Percentiles rank a stretch among this genome's conserved stretches.
These are phyloP conservation scores for Halisarca cf. caerulea DNA, from an alignment of 37 sponge, comb jelly and placozoan species.

Conservation along the genomic window DNA sequence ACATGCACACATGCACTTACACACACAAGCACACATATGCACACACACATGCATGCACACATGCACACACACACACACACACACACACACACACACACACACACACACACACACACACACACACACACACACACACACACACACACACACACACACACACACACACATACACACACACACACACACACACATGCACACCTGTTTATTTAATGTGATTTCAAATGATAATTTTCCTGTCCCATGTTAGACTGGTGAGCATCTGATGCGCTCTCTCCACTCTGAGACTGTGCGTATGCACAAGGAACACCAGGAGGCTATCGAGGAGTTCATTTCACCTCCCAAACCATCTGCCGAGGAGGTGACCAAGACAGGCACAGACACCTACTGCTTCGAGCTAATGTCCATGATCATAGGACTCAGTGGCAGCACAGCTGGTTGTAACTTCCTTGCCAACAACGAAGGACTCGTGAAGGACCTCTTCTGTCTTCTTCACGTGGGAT, in stretches of 20 bases:
- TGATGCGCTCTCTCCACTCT: conserved; percentile 72
- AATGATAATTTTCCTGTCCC: not conserved
- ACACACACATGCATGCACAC: no score
- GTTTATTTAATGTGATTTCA: no score
- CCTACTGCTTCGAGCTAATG: conserved; percentile 90
- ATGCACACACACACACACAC: no score
- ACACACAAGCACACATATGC: no score
- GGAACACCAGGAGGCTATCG: conserved; percentile 66
- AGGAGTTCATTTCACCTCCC: conserved; percentile 47
- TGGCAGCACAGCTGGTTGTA: conserved; percentile 78
- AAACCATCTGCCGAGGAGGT: conserved; percentile 17
- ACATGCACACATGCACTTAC: no score
- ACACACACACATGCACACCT: no score
- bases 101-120: no score
- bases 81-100: no score
- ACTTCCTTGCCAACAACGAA: conserved; percentile 78
- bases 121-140: no score
- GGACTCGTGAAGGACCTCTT: conserved; percentile 81
- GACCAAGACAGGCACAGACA: conserved; percentile 54
- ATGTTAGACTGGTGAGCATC: conserved; percentile 62
- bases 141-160: no score
- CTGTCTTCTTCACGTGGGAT: conserved; percentile 84
- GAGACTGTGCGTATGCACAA: conserved; percentile 70
- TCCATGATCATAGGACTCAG: conserved; percentile 91
- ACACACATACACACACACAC: no score